Base-by-base conservation (phyloP, 2,113 vertebrate species). In the Pantherophis guttatus region DNA sequence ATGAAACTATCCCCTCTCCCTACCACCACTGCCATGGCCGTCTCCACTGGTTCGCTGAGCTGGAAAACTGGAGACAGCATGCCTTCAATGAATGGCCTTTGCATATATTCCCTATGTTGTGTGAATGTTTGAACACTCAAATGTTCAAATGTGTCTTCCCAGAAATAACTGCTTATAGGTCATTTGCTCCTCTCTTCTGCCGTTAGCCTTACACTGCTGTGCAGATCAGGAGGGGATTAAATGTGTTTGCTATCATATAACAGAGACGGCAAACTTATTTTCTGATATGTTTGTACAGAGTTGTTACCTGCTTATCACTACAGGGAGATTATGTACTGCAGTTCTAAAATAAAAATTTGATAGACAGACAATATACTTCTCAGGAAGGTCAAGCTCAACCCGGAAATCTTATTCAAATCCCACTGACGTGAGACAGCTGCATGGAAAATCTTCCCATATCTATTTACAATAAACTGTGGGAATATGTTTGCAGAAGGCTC, bases 291-390 rank as follows among this genome's bases (percentile, higher is more conserved):
- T 92, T 92, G 87, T 58, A 89, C 52, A 89, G 65, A 26, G 33
- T 10, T 55, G 26, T 65, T 87, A 44, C 62, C 24, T 50, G 6
- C 57, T 48, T 33, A 58, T 44, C 62, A 50, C 33, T 52, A 57
- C 75, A 86, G 88, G 88, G 26, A 86, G 88, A 86, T 90, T 90
- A 93, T 59, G 33, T 59, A 58, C 50, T 29, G 29, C 81, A 90
- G 48, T 87, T 90, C 57, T 87, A 90, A 87, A 93, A 87, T 93
- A 53, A 33, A 62, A 50, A 65, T 54, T 86, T 93, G 75, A 93
- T 86, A 50, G 33, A 26, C 87, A 57, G 53, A 65, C 33, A 17
- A 7, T 48, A 90, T 13, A 58, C 11, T 23, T 8, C 75, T 90
- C 24, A 59, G n/a, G 53, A 81, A 90, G 88, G 53, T 70, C 39